These are phyloP conservation scores for Ptilorrhoa leucosticta DNA, from an alignment of 2,113 vertebrate species.

Conservation along the genomic window DNA sequence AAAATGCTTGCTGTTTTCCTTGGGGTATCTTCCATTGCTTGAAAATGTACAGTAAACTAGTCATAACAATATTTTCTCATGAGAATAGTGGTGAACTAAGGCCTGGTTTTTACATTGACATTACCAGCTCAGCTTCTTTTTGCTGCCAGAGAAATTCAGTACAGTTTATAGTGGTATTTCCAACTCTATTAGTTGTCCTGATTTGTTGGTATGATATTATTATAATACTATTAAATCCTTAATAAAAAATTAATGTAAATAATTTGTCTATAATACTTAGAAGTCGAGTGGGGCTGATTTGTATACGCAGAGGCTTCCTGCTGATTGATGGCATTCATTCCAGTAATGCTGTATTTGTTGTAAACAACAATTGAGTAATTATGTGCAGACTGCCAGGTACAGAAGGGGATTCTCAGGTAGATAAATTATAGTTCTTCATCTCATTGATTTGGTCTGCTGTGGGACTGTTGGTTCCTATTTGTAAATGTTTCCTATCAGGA, in stretches of 20 bases:
- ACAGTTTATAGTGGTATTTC: background rate
- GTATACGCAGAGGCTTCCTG: background rate
- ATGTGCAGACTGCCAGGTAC: background rate
- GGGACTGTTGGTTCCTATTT: slow-evolving; percentile 14
- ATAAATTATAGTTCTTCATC: slow-evolving; percentile 16
- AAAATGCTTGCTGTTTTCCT: slow-evolving; percentile 39
- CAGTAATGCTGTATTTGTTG: slow-evolving; percentile 37
- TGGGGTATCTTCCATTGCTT: slow-evolving; percentile 22
- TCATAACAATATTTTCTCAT: slow-evolving; percentile 14
- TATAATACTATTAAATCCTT: background rate
- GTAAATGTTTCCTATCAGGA: background rate
- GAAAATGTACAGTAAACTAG: slow-evolving; percentile 21
- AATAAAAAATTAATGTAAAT: slow-evolving; percentile 21
- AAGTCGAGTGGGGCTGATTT: background rate
- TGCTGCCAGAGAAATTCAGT: slow-evolving; percentile 15
- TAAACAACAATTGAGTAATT: slow-evolving; percentile 35
- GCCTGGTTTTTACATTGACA: slow-evolving; percentile 11
- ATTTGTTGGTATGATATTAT: background rate
- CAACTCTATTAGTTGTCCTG: background rate
- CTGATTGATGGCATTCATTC: slow-evolving; percentile 45
- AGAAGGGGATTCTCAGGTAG: background rate
- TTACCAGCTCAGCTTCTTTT: slow-evolving; percentile 46
- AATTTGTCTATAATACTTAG: background rate
- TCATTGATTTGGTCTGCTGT: background rate
- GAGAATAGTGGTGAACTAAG: slow-evolving; percentile 39